phyloP scores from a whole-genome alignment of 2,797 vertebrate species.

The Harpagifer antarcticus region DNA sequence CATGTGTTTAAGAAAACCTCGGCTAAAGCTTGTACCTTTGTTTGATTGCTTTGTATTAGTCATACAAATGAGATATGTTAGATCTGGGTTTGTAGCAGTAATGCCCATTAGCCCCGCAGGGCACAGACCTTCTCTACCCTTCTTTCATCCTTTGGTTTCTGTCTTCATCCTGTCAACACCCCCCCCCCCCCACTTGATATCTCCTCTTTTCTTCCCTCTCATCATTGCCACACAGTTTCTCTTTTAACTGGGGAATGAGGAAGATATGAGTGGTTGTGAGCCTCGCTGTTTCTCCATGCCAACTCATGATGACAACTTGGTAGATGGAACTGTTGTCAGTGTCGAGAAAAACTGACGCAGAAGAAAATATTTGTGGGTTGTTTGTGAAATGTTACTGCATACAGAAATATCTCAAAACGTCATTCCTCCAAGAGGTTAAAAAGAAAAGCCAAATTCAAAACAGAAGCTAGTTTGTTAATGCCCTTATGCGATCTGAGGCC shows the following conservation, averaged over 20 bases:
- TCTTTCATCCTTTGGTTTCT: constrained; percentile 44
- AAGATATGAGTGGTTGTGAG: constrained; percentile 66
- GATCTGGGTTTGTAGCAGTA: constrained; percentile 14
- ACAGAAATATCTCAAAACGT: constrained; percentile 3
- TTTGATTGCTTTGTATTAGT: not conserved
- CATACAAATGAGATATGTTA: not conserved
- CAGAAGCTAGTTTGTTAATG: constrained; percentile 94
- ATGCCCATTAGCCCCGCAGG: constrained; percentile 13
- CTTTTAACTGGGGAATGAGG: constrained; percentile 38
- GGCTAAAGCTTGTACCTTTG: not conserved
- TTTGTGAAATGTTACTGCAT: constrained; percentile 12
- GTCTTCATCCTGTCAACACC: constrained; percentile 48
- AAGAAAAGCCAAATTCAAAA: constrained; percentile 64
- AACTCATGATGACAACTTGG: constrained; percentile 39
- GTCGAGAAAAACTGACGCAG: constrained; percentile 12
- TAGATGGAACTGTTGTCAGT: constrained; percentile 32
- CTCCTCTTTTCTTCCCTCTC: constrained; percentile 50
- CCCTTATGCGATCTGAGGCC: constrained; percentile 85
- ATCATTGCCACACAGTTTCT: constrained; percentile 48
- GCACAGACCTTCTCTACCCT: constrained; percentile 13
- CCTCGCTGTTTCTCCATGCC: constrained; percentile 43
- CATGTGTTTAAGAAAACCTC: too few species aligned
- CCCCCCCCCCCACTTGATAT: constrained; percentile 50
- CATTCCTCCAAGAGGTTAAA: constrained; percentile 4
- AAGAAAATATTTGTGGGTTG: constrained; percentile 7